Evolutionary conservation across 2,797 vertebrate species (phyloP).

Genomic region (Crax fasciolata): DNA sequence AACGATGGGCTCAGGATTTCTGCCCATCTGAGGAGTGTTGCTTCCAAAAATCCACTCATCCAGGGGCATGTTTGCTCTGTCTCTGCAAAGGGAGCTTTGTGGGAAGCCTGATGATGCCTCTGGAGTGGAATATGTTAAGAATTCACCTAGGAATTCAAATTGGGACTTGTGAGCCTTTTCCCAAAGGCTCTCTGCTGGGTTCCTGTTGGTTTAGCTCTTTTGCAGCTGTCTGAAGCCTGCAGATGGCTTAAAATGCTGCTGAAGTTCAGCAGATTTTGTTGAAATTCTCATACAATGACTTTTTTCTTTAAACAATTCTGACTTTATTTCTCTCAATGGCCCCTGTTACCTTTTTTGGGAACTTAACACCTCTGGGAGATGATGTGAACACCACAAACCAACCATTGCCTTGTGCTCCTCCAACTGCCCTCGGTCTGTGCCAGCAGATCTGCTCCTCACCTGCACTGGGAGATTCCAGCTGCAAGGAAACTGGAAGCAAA

Average conservation of each 20-base stretch:
- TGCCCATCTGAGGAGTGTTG: neutral
- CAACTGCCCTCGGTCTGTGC: rapidly evolving
- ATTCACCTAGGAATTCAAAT: neutral
- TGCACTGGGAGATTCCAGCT: neutral
- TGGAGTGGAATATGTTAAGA: neutral
- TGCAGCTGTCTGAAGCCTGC: neutral
- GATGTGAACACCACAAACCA: neutral
- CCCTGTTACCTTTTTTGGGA: neutral
- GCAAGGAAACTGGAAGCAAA: neutral
- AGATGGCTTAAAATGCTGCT: neutral
- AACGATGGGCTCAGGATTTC: neutral
- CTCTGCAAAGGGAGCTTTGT: neutral
- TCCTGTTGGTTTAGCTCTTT: neutral
- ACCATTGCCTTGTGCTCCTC: neutral
- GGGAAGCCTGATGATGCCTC: neutral
- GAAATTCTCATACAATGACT: neutral
- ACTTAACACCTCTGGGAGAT: neutral
- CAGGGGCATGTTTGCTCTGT: neutral
- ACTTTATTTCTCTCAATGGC: neutral
- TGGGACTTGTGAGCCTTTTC: neutral
- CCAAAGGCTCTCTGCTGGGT: neutral
- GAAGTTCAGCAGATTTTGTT: neutral
- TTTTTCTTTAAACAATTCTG: neutral
- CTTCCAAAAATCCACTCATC: rapidly evolving
- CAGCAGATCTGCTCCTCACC: rapidly evolving